phyloP scores from a whole-genome alignment of 2,797 vertebrate genomes.

The Gymnothorax reevesii region DNA sequence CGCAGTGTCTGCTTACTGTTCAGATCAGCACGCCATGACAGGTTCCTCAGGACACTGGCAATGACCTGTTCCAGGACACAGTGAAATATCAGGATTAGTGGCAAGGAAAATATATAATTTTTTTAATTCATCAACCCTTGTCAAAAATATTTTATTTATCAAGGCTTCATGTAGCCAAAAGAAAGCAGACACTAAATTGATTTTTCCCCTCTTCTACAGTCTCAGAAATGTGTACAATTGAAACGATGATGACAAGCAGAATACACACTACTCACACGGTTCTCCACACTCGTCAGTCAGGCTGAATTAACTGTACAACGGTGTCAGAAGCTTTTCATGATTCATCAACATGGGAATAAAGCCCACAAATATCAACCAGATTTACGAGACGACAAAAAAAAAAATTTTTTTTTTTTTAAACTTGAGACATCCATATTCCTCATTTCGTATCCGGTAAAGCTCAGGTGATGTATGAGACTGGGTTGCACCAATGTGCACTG shows the following conservation, averaged over 20 bases:
- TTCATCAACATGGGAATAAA: background rate
- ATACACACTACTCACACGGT: background rate
- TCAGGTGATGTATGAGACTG: background rate
- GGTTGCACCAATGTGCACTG: background rate
- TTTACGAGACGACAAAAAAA: background rate
- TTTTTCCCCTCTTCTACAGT: background rate
- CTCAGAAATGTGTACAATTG: background rate
- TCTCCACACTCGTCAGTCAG: background rate
- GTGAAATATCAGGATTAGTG: background rate
- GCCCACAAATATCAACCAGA: background rate
- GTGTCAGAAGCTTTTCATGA: background rate
- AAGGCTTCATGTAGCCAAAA: background rate
- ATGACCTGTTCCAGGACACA: conserved; percentile 78
- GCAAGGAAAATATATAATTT: background rate
- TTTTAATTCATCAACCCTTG: background rate
- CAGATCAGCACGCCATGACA: conserved; percentile 96
- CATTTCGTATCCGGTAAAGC: background rate
- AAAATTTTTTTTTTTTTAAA: too few species aligned
- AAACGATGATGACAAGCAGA: background rate
- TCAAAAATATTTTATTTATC: background rate
- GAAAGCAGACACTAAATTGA: background rate
- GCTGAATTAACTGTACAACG: background rate
- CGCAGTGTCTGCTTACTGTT: conserved; percentile 96
- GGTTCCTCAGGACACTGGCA: conserved; percentile 93
- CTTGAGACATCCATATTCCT: background rate